Conservation (phyloP, 2,797 vertebrate genomes). For the Otolemur crassicaudatus region DNA sequence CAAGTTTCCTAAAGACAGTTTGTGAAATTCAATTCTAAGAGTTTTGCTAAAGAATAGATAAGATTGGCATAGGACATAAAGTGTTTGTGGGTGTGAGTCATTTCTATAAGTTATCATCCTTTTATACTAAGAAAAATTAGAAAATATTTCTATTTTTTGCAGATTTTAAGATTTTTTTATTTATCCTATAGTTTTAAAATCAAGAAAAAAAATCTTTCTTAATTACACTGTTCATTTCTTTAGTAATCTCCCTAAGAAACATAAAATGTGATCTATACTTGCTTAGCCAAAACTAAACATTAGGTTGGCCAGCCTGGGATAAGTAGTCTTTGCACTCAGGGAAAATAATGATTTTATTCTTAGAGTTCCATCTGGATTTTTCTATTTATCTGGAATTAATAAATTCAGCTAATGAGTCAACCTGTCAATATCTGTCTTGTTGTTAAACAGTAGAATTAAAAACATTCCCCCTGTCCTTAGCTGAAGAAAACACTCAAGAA, state of each 20-base stretch:
- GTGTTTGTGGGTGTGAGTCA: not conserved
- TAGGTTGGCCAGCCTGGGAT: not conserved
- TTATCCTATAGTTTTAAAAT: not conserved
- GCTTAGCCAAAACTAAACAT: slow-evolving; percentile 49
- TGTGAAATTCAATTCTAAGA: not conserved
- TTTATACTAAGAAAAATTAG: slow-evolving; percentile 2
- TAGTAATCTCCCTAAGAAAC: not conserved
- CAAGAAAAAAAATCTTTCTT: slow-evolving; percentile 6
- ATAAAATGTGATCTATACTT: slow-evolving; percentile 33
- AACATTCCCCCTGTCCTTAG: slow-evolving; percentile 33
- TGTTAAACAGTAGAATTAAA: slow-evolving; percentile 32
- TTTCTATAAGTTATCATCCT: not conserved
- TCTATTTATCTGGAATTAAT: slow-evolving; percentile 68
- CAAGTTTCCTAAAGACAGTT: not conserved
- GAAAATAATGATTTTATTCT: slow-evolving; percentile 33
- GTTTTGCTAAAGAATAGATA: not conserved
- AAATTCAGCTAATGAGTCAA: slow-evolving; percentile 73
- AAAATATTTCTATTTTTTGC: not conserved
- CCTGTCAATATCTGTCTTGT: slow-evolving; percentile 44
- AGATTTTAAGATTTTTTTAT: slow-evolving; percentile 27
- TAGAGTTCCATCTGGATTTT: slow-evolving; percentile 43
- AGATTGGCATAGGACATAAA: not conserved
- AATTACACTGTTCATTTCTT: slow-evolving; percentile 12
- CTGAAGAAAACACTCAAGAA: not conserved
- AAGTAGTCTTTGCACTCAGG: not conserved